These are phyloP conservation scores for Catamblyrhynchus diadema DNA, from an alignment of 2,797 vertebrate genomes.

Conservation along the genomic window DNA sequence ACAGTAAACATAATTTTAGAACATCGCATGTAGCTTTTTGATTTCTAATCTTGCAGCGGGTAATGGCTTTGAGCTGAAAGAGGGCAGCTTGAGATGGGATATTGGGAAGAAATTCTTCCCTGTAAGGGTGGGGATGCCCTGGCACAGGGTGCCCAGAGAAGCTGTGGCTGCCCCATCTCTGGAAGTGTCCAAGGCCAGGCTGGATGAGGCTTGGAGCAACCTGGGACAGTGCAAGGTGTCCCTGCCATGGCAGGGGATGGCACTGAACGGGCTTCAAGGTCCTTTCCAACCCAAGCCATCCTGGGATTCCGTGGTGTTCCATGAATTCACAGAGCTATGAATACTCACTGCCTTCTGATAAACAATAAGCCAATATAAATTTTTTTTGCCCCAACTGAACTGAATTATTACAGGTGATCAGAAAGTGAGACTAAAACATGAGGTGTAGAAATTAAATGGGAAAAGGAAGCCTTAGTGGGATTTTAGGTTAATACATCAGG, in stretches of 20 bases:
- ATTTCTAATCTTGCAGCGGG: not conserved
- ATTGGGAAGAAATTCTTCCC: not conserved
- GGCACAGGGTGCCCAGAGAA: not conserved
- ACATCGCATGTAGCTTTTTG: not conserved
- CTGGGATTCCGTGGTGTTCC: not conserved
- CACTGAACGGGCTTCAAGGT: not conserved
- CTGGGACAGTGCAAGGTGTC: accelerated
- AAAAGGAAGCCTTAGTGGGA: not conserved
- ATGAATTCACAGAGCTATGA: not conserved
- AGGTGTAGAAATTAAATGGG: not conserved
- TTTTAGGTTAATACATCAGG: not conserved
- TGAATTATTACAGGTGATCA: not conserved
- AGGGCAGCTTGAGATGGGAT: not conserved
- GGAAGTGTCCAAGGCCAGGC: accelerated
- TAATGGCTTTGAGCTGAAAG: not conserved
- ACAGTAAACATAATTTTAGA: not conserved
- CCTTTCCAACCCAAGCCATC: not conserved
- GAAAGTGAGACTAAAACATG: not conserved
- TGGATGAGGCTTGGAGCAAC: accelerated
- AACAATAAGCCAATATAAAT: not conserved
- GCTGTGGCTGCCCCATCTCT: not conserved
- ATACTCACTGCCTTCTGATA: not conserved
- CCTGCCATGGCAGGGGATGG: not conserved
- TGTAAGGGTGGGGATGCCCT: accelerated
- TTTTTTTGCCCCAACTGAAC: not conserved